Percentiles rank a stretch among this genome's conserved stretches.
These are phyloP conservation scores for Alfaro cultratus DNA, from an alignment of 2,797 vertebrate species.

Conservation along the genomic window DNA sequence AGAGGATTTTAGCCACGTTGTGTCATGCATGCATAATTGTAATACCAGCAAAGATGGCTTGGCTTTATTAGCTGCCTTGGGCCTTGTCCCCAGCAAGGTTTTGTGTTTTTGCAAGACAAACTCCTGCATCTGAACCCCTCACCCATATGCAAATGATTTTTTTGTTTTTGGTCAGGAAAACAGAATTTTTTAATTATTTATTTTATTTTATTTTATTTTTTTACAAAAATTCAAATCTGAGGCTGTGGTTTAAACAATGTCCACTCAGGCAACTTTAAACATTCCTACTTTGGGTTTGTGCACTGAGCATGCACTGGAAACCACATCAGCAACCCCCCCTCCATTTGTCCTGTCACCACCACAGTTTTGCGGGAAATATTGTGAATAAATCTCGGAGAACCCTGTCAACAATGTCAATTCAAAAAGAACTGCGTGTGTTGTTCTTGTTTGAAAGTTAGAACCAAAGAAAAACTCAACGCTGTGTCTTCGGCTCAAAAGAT, in stretches of 20 bases:
- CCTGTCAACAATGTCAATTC: background rate
- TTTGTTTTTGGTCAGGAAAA: background rate
- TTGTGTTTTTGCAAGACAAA: background rate
- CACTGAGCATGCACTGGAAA: background rate
- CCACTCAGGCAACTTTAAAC: background rate
- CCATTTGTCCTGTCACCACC: background rate
- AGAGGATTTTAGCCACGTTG: background rate
- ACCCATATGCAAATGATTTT: background rate
- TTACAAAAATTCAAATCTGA: background rate
- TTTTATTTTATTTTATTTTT: background rate
- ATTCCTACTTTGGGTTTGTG: conserved; percentile 3
- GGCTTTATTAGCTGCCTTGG: background rate
- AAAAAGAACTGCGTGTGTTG: background rate
- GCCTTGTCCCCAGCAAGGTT: background rate
- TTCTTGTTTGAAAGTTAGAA: background rate
- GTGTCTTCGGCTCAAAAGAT: background rate
- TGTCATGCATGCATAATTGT: background rate
- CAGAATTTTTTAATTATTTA: background rate
- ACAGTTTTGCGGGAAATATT: background rate
- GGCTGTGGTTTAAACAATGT: background rate
- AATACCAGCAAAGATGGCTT: background rate
- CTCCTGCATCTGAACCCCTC: background rate
- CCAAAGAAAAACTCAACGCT: background rate
- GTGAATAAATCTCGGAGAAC: background rate
- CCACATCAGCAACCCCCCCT: background rate